Percentiles rank a stretch among this genome's conserved stretches.
Conservation (phyloP, 2,113 vertebrate species). For the Ceuthmochares aereus region DNA sequence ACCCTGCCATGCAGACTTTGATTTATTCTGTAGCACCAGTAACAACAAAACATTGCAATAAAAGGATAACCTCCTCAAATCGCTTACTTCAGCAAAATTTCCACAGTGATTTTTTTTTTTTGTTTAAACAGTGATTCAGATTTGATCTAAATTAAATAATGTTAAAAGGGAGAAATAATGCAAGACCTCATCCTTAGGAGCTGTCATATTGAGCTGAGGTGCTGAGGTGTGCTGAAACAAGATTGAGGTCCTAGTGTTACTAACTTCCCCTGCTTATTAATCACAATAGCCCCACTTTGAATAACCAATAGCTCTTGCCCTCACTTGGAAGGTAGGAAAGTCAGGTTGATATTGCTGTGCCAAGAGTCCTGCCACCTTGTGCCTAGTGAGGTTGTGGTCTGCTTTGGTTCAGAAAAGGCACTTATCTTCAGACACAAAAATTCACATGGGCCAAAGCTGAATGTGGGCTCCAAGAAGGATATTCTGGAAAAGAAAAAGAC, state of each 20-base stretch:
- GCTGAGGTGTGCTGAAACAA: neutral
- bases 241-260: neutral
- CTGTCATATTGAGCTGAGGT: neutral
- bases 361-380: neutral
- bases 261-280: neutral
- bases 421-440: neutral
- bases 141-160: neutral
- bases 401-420: neutral
- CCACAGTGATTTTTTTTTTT: neutral
- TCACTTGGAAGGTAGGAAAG: neutral
- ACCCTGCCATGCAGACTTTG: neutral
- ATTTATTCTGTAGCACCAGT: neutral
- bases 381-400: neutral
- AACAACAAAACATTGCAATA: neutral
- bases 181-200: neutral
- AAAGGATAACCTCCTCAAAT: neutral
- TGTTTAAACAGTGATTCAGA: neutral
- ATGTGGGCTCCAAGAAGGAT: neutral
- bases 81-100: neutral
- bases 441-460: rapidly evolving
- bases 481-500: neutral
- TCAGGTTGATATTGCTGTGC: neutral
- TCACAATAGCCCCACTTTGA: neutral
- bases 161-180: neutral
- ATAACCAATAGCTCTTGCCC: neutral